These are phyloP conservation scores for Trachelus tabidus DNA, from an alignment of 2,888 invertebrate species.

Conservation along the genomic window DNA sequence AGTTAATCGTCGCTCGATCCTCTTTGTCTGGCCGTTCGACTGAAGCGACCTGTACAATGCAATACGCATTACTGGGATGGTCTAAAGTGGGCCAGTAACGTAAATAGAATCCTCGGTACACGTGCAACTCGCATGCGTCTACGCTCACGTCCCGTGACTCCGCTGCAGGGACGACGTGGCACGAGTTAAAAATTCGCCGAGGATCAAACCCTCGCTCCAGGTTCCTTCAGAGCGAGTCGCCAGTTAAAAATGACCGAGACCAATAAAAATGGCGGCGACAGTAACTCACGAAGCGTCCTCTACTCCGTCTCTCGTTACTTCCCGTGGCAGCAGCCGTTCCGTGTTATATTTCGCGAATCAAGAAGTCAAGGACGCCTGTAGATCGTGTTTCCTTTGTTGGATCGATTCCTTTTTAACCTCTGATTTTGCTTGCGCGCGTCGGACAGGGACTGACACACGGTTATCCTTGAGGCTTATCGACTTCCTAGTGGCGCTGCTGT, in stretches of 20 bases:
- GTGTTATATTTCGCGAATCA: neutral
- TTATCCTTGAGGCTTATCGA: neutral
- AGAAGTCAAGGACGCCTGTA: neutral
- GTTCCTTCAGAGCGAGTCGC: neutral
- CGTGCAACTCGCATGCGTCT: neutral
- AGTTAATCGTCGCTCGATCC: neutral
- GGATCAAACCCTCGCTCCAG: neutral
- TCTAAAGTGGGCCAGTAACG: neutral
- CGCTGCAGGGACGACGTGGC: neutral
- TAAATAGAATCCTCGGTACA: neutral
- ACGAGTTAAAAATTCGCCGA: neutral
- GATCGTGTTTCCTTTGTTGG: slow-evolving; percentile 1
- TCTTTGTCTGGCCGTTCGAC: neutral
- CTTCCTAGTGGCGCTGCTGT: neutral
- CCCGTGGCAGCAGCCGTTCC: neutral
- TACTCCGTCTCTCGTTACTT: neutral
- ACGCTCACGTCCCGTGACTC: neutral
- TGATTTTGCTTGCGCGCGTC: neutral
- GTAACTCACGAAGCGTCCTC: neutral
- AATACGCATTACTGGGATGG: neutral
- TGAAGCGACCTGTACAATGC: neutral
- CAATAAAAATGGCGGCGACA: neutral
- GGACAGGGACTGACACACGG: neutral
- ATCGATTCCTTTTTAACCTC: neutral
- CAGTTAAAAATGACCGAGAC: neutral